A percentile compares a stretch with the other conserved stretches of the same genome.
These are phyloP conservation scores for Euspilapteryx auroguttella DNA, from an alignment of 2,888 invertebrate genomes.

Conservation along the genomic window DNA sequence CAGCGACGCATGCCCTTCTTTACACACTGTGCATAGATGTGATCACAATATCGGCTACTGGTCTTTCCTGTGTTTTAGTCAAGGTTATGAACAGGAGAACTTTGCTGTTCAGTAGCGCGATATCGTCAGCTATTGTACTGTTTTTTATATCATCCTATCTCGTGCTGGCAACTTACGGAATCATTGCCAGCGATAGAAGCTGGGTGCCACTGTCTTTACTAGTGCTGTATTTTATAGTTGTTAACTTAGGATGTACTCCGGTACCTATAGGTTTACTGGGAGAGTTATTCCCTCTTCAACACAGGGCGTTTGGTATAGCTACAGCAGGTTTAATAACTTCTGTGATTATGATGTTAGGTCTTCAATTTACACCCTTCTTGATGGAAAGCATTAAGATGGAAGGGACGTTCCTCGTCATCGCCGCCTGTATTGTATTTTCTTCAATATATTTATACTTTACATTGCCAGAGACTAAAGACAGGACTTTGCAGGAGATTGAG, in stretches of 20 bases:
- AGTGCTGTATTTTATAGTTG: not conserved
- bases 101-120: not conserved
- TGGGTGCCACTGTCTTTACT: not conserved
- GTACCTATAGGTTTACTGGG: not conserved
- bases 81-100: not conserved
- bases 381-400: not conserved
- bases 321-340: not conserved
- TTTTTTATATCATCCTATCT: not conserved
- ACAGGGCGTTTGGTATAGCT: not conserved
- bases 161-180: not conserved
- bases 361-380: not conserved
- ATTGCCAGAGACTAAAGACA: not conserved
- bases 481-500: not conserved
- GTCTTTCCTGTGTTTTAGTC: not conserved
- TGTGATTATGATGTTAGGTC: not conserved
- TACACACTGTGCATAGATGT: not conserved
- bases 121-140: too few species aligned
- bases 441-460: not conserved
- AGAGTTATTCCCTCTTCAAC: not conserved
- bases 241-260: not conserved
- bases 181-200: not conserved
- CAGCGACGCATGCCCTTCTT: conserved; percentile 14
- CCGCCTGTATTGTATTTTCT: not conserved
- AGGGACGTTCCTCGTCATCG: not conserved
- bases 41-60: not conserved